phyloP scores from a whole-genome alignment of 2,113 vertebrate species.

The Solea senegalensis region DNA sequence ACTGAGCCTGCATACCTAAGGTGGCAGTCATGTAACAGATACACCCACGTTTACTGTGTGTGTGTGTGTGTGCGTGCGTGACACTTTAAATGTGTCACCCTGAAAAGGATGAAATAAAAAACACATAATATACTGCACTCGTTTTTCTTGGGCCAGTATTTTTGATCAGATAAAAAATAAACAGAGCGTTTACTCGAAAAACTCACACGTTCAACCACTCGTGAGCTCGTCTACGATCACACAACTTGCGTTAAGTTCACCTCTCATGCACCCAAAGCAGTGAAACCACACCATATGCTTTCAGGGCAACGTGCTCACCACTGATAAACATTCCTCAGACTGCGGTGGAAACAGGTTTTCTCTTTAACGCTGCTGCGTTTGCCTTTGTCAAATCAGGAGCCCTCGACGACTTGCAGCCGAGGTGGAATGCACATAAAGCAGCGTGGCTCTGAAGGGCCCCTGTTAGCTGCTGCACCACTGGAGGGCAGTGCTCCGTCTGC shows the following conservation, averaged over 20 bases:
- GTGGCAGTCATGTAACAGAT: not conserved
- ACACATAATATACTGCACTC: not conserved
- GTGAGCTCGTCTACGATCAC: slow-evolving; percentile 52
- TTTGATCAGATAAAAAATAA: slow-evolving; percentile 15
- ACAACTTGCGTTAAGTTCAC: slow-evolving; percentile 70
- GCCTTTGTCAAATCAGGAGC: slow-evolving; percentile 71
- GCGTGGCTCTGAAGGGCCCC: slow-evolving; percentile 36
- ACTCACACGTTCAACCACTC: slow-evolving; percentile 58
- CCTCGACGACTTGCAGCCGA: slow-evolving; percentile 43
- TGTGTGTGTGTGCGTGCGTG: not conserved
- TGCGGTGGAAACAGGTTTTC: slow-evolving; percentile 71
- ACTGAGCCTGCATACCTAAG: not conserved
- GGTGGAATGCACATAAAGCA: slow-evolving; percentile 56
- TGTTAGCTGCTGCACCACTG: slow-evolving; percentile 71
- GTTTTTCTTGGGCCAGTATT: not conserved
- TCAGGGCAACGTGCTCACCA: slow-evolving; percentile 73
- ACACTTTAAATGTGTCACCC: not conserved
- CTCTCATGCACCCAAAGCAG: slow-evolving; percentile 67
- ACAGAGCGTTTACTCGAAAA: slow-evolving; percentile 12
- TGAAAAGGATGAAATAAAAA: not conserved
- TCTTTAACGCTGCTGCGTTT: slow-evolving; percentile 60
- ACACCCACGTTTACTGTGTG: not conserved
- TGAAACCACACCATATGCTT: slow-evolving; percentile 77
- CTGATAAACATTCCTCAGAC: slow-evolving; percentile 80
- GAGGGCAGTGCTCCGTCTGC: slow-evolving; percentile 78